phyloP scores from a whole-genome alignment of 2,797 vertebrate genomes.

The Luscinia luscinia region DNA sequence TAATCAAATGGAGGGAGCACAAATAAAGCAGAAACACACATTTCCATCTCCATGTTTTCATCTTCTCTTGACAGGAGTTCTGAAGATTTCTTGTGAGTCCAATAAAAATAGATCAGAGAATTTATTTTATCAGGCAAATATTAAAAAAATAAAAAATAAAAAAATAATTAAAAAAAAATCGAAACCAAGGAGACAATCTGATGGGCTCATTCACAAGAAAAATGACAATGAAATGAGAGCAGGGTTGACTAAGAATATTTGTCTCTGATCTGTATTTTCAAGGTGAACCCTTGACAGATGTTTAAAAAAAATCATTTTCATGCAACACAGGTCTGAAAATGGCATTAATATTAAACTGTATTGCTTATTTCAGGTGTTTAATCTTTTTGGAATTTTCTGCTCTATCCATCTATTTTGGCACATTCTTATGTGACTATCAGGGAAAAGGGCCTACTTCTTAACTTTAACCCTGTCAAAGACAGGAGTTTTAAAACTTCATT shows the following conservation, averaged over 20 bases:
- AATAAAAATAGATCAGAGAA: constrained; percentile 4
- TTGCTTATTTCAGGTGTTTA: background rate
- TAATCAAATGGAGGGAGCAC: background rate
- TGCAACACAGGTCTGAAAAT: background rate
- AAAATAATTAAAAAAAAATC: background rate
- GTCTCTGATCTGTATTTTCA: background rate
- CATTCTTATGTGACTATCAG: background rate
- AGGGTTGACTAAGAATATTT: background rate
- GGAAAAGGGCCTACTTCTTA: background rate
- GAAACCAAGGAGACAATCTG: background rate
- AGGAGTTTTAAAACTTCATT: background rate
- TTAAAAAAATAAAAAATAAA: background rate
- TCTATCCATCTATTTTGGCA: background rate
- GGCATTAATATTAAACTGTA: background rate
- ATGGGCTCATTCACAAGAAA: background rate
- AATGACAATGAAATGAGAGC: background rate
- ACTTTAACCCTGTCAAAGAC: background rate
- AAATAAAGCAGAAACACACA: background rate
- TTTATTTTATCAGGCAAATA: background rate
- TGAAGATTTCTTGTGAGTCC: background rate
- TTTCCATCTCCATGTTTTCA: background rate
- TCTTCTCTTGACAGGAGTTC: background rate
- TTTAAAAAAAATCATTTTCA: background rate
- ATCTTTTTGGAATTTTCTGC: background rate
- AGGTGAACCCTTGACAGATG: background rate